Evolutionary conservation across 2,113 vertebrate genomes (phyloP).

Genomic region (Tachuris rubrigastra): DNA sequence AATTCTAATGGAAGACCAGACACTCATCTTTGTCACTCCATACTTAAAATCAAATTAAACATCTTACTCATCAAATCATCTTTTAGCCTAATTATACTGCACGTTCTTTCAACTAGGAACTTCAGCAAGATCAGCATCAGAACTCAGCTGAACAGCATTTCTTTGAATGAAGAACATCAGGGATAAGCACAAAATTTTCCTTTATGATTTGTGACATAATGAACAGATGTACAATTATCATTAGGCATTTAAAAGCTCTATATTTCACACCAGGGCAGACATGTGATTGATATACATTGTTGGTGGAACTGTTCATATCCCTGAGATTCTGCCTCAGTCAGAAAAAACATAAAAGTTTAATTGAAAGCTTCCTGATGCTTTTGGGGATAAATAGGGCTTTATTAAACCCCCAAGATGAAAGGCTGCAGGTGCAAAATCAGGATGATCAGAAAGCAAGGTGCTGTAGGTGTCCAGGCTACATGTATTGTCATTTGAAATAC

Average conservation of each 20-base stretch:
- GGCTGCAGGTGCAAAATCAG: background rate
- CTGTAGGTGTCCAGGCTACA: background rate
- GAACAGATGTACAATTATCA: background rate
- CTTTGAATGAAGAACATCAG: background rate
- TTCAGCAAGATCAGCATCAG: background rate
- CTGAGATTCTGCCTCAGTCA: background rate
- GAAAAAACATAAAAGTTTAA: background rate
- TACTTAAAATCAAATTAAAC: background rate
- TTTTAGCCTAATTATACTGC: background rate
- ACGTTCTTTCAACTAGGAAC: background rate
- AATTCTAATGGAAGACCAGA: background rate
- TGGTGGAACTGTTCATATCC: background rate
- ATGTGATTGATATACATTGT: accelerated
- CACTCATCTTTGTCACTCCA: background rate
- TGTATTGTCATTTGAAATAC: background rate
- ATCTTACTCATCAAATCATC: background rate
- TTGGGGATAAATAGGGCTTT: background rate
- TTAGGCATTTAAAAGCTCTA: background rate
- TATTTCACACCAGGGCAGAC: background rate
- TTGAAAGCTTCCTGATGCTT: background rate
- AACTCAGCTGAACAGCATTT: background rate
- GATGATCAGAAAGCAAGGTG: background rate
- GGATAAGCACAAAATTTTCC: background rate
- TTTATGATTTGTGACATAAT: background rate
- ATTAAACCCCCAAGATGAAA: background rate